Percentiles rank a stretch among this genome's conserved stretches.
Conservation (phyloP, 2,113 vertebrate genomes). For the Hippoglossus stenolepis region DNA sequence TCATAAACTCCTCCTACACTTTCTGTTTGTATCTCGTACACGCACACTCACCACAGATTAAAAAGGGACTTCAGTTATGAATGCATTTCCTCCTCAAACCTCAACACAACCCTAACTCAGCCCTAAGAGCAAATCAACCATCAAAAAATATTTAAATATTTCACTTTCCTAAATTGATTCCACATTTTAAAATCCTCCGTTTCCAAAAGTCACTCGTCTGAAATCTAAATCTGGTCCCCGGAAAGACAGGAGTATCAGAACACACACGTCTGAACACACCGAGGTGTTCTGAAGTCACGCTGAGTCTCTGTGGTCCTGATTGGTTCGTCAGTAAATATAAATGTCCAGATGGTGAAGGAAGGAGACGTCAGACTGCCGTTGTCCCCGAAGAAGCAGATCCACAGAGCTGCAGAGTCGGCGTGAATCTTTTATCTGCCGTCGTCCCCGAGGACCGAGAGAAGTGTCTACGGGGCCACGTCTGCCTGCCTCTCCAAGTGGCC, state of each 20-base stretch:
- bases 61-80: too few species aligned
- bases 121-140: neutral
- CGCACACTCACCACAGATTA: too few species aligned
- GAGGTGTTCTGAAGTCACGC: neutral
- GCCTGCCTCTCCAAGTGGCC: slow-evolving; percentile 90
- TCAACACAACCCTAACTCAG: too few species aligned
- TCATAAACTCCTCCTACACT: too few species aligned
- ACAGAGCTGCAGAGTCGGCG: slow-evolving; percentile 9
- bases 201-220: neutral
- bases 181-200: neutral
- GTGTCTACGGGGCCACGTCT: slow-evolving; percentile 79
- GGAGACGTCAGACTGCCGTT: slow-evolving; percentile 49
- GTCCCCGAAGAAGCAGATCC: slow-evolving; percentile 55
- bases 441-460: slow-evolving; percentile 75
- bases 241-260: neutral
- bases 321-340: slow-evolving; percentile 55
- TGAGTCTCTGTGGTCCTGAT: slow-evolving; percentile 42
- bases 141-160: neutral
- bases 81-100: too few species aligned
- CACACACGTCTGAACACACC: neutral
- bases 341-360: slow-evolving; percentile 71
- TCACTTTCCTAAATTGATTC: too few species aligned
- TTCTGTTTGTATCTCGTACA: too few species aligned
- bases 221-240: neutral
- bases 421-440: slow-evolving; percentile 53